A percentile compares a stretch with the other conserved stretches of the same genome.
Evolutionary conservation across 2,113 vertebrate species (phyloP).

Genomic region (Pseudonaja textilis): DNA sequence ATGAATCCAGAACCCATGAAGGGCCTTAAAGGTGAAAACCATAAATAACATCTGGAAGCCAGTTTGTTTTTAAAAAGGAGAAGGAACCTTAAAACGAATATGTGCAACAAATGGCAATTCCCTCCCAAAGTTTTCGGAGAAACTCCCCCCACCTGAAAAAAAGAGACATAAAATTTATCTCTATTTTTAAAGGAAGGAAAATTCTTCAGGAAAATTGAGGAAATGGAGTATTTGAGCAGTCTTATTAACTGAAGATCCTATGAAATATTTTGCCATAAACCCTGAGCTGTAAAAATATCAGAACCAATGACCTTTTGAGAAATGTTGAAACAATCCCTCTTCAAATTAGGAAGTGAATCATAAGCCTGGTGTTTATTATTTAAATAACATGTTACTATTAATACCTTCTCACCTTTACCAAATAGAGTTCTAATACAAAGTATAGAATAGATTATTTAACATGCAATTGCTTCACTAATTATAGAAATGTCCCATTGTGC

Average conservation of each 20-base stretch:
- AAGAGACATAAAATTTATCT: not conserved
- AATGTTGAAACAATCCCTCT: not conserved
- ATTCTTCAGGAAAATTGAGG: not conserved
- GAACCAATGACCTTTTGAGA: not conserved
- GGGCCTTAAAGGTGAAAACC: not conserved
- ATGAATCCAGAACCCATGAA: not conserved
- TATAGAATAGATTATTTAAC: conserved; percentile 26
- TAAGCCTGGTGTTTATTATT: not conserved
- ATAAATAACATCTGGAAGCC: not conserved
- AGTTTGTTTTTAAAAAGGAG: not conserved
- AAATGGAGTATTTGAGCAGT: not conserved
- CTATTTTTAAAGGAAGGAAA: not conserved
- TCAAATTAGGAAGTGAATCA: not conserved
- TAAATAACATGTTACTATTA: not conserved
- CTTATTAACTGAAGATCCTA: not conserved
- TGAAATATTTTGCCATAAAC: not conserved
- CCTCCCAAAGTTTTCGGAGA: not conserved
- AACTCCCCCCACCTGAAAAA: not conserved
- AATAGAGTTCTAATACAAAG: conserved; percentile 33
- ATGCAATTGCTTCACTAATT: conserved; percentile 43
- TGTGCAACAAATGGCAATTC: not conserved
- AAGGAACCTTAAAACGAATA: not conserved
- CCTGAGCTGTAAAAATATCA: not conserved
- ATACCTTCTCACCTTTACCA: conserved; percentile 13
- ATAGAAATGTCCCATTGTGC: conserved; percentile 15